Evolutionary conservation across 2,113 vertebrate species (phyloP), one percentile per base, ranked within the genome.

Genomic region (Aramus guarauna): DNA sequence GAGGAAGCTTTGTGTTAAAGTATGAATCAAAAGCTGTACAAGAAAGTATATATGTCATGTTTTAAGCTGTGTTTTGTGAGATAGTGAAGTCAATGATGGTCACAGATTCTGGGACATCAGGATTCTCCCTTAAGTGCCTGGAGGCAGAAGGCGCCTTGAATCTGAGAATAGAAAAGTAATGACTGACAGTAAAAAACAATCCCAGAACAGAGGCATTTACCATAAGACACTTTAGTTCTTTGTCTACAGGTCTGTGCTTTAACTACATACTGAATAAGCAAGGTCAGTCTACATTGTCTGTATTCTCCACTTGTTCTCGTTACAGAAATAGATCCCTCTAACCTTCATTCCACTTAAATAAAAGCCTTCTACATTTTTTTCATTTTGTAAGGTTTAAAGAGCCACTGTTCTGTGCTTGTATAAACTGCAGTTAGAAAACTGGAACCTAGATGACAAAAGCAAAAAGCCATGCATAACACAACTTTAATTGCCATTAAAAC

Each of bases 401-500:
- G 85, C 45, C 86, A 91, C 55, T 76, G 47, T 74, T 97, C 78
- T 96, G 19, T 71, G 67, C 92, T 88, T 96, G 66, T 72, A 90
- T 83, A 96, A 98, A 73, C 9, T 94, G 90, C 85, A 94, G 69
- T 94, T 95, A 97, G 77, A 96, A 93, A 97, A 97, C 58, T 94
- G 82, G 85, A 97, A 96, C 68, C 23, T 81, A 92, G 90, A 92
- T 74, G 69, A 94, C 58, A 69, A 95, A 96, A 97, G 87, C 58
- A 96, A 95, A 96, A 97, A 94, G 27, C 67, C 72, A 71, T 1
- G 1, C 67, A 88, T 76, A 95, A 95, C 92, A 80, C 82, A 96
- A 85, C 74, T 96, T 95, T 94, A 96, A 97, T 96, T 95, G 71
- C 59, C 73, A 90, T 93, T 97, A 92, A 97, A 95, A 95, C 37